Evolutionary conservation across 2,888 invertebrate species (phyloP).

Genomic region (Sarcophaga caerulescens): DNA sequence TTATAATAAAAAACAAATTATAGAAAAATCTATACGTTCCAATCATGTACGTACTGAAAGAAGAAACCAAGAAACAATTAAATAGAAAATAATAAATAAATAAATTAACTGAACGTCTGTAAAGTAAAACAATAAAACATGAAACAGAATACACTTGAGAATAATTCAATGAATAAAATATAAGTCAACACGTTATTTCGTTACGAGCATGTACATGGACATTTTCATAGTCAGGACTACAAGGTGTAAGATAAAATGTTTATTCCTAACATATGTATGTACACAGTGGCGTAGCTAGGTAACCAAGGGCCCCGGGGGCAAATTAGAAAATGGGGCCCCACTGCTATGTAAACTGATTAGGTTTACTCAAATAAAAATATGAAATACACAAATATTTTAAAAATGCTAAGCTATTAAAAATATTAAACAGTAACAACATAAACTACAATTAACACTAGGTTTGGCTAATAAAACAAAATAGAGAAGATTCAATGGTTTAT

Average conservation of each 20-base stretch:
- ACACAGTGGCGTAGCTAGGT: too few relatives aligned
- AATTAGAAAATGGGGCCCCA: too few relatives aligned
- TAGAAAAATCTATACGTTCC: not conserved
- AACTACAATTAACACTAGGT: too few relatives aligned
- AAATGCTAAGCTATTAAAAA: too few relatives aligned
- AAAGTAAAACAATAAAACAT: slow-evolving; percentile 1
- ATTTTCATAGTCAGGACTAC: slow-evolving; percentile 17
- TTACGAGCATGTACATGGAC: slow-evolving; percentile 33
- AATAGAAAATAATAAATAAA: not conserved
- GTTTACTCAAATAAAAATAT: too few relatives aligned
- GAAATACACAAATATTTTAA: too few relatives aligned
- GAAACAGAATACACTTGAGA: slow-evolving; percentile 8
- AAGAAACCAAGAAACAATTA: not conserved
- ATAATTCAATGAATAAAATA: slow-evolving; percentile 54
- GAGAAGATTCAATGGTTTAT: too few relatives aligned
- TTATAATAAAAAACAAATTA: not conserved
- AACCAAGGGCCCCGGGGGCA: too few relatives aligned
- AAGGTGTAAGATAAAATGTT: not conserved
- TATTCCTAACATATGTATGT: too few relatives aligned
- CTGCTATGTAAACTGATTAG: too few relatives aligned
- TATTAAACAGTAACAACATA: too few relatives aligned
- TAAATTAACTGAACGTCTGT: slow-evolving; percentile 16
- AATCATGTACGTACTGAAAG: not conserved
- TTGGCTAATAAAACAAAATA: too few relatives aligned
- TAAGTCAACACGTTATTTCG: slow-evolving; percentile 56